phyloP scores from a whole-genome alignment of 1,140 invertebrate genomes.

The Dufourea novaeangliae region DNA sequence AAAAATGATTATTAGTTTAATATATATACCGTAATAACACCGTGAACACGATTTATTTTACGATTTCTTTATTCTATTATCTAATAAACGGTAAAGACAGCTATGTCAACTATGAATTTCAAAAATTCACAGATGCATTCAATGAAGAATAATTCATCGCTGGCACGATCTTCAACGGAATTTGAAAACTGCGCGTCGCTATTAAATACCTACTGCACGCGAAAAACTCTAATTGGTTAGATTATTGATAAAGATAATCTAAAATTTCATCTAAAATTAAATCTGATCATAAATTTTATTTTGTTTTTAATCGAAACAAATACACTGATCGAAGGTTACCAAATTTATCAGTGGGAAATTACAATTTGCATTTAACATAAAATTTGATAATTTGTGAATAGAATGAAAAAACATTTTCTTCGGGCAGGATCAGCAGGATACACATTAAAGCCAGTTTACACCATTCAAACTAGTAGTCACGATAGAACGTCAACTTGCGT shows the following conservation, averaged over 20 bases:
- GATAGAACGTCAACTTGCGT: too few species aligned
- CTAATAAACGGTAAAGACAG: neutral
- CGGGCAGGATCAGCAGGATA: too few species aligned
- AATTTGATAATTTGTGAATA: neutral
- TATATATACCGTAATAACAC: neutral
- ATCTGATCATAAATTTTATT: neutral
- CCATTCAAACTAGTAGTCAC: too few species aligned
- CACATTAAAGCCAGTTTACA: too few species aligned
- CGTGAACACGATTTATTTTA: neutral
- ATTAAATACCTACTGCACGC: neutral
- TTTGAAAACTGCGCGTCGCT: conserved; percentile 40
- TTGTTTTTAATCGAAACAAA: neutral
- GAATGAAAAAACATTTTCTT: neutral
- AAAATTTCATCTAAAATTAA: too few species aligned
- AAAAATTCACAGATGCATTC: neutral
- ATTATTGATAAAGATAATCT: neutral
- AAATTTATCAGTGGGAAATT: neutral
- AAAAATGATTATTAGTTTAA: conserved; percentile 5
- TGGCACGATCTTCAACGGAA: conserved; percentile 2
- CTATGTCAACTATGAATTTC: too few species aligned
- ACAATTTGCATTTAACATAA: neutral
- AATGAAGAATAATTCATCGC: neutral
- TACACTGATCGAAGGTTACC: neutral
- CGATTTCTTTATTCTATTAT: neutral
- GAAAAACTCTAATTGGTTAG: neutral